phyloP scores from a whole-genome alignment of 2,113 vertebrate genomes.

The Cochlearius cochlearius region DNA sequence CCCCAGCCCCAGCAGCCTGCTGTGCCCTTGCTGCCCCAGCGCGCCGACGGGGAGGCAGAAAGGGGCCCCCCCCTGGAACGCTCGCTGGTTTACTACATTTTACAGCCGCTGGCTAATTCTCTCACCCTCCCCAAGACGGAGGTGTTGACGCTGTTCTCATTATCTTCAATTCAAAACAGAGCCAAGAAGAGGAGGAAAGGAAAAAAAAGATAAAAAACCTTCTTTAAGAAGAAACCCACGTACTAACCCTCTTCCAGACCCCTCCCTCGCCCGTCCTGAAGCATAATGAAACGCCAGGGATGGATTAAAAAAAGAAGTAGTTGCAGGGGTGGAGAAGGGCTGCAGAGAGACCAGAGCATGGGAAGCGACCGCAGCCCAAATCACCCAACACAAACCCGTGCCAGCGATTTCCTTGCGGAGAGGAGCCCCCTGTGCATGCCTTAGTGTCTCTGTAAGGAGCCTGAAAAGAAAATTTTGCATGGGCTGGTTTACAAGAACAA shows the following conservation, averaged over 20 bases:
- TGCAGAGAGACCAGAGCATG: background rate
- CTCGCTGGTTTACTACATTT: background rate
- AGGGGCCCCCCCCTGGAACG: background rate
- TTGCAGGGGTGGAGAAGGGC: background rate
- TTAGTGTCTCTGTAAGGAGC: background rate
- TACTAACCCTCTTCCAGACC: background rate
- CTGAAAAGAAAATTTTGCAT: slow-evolving; percentile 20
- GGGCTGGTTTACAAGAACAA: slow-evolving; percentile 20
- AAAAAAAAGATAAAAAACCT: too few relatives aligned
- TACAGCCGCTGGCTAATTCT: slow-evolving; percentile 13
- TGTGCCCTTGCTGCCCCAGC: background rate
- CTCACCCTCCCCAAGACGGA: background rate
- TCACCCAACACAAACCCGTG: background rate
- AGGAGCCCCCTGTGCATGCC: background rate
- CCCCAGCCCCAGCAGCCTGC: background rate
- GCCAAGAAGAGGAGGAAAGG: background rate
- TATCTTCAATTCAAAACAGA: background rate
- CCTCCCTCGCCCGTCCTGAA: background rate
- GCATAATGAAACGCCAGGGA: background rate
- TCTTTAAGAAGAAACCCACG: background rate
- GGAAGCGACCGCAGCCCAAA: background rate
- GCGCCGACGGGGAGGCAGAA: background rate
- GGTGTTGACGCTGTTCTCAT: background rate
- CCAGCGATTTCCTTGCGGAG: background rate
- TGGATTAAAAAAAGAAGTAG: background rate